Conservation (phyloP, 2,113 vertebrate genomes). For the Grallaria varia region DNA sequence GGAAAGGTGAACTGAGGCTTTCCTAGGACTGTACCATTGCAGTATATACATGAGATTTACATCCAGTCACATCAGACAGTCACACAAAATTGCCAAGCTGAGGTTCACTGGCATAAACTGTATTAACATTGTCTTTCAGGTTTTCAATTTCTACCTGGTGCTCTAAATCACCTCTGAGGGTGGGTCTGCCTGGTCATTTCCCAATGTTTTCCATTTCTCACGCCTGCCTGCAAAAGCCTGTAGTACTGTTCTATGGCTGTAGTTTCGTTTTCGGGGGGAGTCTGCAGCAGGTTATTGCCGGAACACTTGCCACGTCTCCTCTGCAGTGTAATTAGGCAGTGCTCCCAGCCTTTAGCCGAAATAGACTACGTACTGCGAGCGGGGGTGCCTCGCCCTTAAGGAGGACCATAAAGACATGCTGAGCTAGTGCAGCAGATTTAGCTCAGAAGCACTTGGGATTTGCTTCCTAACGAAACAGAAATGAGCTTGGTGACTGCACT, state of each 20-base stretch:
- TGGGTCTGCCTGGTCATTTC: background rate
- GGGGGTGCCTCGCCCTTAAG: background rate
- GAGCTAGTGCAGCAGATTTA: background rate
- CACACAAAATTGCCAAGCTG: background rate
- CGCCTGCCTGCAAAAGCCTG: background rate
- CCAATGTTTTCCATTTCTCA: background rate
- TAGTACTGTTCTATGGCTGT: background rate
- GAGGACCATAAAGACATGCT: background rate
- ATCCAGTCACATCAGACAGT: background rate
- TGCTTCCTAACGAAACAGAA: background rate
- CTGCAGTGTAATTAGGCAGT: conserved; percentile 40
- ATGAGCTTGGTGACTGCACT: background rate
- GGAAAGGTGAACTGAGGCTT: conserved; percentile 73
- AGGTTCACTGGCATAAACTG: background rate
- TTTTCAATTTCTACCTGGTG: background rate
- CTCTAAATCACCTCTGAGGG: background rate
- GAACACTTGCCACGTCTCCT: background rate
- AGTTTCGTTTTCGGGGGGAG: background rate
- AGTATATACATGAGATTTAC: conserved; percentile 3
- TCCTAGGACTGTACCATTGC: conserved; percentile 26
- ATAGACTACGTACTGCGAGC: background rate
- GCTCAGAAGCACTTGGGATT: background rate
- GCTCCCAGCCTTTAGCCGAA: background rate
- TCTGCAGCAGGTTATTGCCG: background rate
- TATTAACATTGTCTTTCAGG: background rate